Base-by-base conservation (phyloP, 1,140 invertebrate genomes). In the Goniozus legneri region DNA sequence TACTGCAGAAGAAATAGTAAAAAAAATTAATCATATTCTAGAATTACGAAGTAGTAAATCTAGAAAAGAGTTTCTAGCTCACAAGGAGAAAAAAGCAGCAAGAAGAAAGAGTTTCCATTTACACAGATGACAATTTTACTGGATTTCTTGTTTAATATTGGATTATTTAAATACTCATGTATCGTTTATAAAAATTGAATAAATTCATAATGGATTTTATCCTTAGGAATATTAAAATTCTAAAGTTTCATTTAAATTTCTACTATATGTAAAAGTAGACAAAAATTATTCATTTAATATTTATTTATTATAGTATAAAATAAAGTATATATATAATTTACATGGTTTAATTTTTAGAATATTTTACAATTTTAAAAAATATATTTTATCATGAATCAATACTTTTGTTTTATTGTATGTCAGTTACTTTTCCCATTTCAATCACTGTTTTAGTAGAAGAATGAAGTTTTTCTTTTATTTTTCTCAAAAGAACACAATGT, bases 21-120 rank as follows among this genome's bases (percentile, higher is more conserved):
- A 86, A 44, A 95, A 94, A 78, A 80, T 95, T 2, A 92, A 90
- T 72, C 83, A 89, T 44, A 94, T 95, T 50, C 66, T 96, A 42
- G 87, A 94, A 58, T 76, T 94, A 48, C 78, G 86, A 47, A 86
- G 86, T 16, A 91, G 87, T 67, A 77, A 80, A 3, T 84, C 85
- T 34, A 77, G 90, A 24, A 85, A 88, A 58, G 91, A 94, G 65
- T 95, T 87, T 63, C 61, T 86, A 20, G 76, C 77, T 3, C 70
- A 80, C 21, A 75, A 79, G 41, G 81, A 83, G 60, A 78, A 79
- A n/a, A 86, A 85, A 65, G 69, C 77, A 27, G 75, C 80, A 32
- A 75, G 80, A 51, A 69, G 75, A 56, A 79, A 78, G 60, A 80
- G 73, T 56, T 81, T 81, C 61, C 71, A 76, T 62, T 62, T 79